Conservation (phyloP, 2,113 vertebrate genomes). For the Cinclus mexicanus region DNA sequence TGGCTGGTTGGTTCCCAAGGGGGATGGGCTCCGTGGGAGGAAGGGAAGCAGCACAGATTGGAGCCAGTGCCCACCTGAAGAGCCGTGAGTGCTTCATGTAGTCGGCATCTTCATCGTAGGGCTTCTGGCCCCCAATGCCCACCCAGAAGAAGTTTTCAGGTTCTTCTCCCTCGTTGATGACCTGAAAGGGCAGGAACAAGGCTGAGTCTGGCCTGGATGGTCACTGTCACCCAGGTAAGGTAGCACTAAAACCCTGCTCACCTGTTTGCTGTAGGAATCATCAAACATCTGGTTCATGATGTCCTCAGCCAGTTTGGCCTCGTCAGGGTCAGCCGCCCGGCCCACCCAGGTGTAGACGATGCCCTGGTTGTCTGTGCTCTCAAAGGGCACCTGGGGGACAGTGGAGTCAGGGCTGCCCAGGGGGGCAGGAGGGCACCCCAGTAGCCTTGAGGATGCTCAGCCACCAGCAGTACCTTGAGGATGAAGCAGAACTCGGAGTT, state of each 20-base stretch:
- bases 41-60: not conserved
- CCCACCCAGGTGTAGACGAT: slow-evolving; percentile 98
- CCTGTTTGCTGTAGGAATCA: slow-evolving; percentile 97
- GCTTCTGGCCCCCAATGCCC: slow-evolving; percentile 91
- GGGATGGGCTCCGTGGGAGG: not conserved
- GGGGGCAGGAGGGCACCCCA: not conserved
- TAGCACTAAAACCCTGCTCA: not conserved
- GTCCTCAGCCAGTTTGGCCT: slow-evolving; percentile 94
- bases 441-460: not conserved
- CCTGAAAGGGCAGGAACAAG: slow-evolving; percentile 65
- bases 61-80: slow-evolving; percentile 82
- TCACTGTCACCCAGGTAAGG: not conserved
- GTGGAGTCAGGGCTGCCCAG: not conserved
- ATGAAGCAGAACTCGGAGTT: slow-evolving; percentile 99
- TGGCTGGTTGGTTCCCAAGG: not conserved
- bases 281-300: slow-evolving; percentile 98
- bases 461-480: slow-evolving; percentile 81
- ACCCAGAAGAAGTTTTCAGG: slow-evolving; percentile 99
- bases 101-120: slow-evolving; percentile 91
- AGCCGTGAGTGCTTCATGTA: slow-evolving; percentile 96
- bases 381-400: slow-evolving; percentile 89
- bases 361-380: slow-evolving; percentile 96
- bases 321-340: slow-evolving; percentile 89
- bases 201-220: not conserved
- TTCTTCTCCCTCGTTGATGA: slow-evolving; percentile 96